These are phyloP conservation scores for Lepus townsendii DNA, from an alignment of 2,797 vertebrate genomes.

Conservation along the genomic window DNA sequence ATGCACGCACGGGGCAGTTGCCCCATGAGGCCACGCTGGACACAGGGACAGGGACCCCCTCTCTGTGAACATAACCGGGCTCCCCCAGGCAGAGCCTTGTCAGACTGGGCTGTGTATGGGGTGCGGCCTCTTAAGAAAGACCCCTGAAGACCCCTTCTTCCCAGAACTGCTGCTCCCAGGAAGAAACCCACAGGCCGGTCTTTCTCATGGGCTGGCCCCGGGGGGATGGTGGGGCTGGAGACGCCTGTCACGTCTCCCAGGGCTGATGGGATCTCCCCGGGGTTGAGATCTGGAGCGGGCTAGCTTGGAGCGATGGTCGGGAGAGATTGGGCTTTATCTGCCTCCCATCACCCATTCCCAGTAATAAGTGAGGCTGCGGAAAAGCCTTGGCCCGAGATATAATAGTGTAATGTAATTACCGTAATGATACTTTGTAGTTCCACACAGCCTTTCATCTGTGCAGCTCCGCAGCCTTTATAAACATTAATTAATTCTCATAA, in stretches of 20 bases:
- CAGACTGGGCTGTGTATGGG: too few relatives aligned
- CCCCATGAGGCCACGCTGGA: slow-evolving; percentile 79
- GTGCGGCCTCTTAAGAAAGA: not conserved
- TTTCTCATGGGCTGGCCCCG: slow-evolving; percentile 38
- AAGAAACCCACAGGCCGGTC: not conserved
- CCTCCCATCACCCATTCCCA: slow-evolving; percentile 73
- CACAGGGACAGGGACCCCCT: slow-evolving; percentile 54
- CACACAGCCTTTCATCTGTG: slow-evolving; percentile 78
- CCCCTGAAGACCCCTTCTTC: not conserved
- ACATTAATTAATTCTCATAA: slow-evolving; percentile 83
- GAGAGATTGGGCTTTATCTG: slow-evolving; percentile 80
- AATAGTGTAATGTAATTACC: slow-evolving; percentile 81
- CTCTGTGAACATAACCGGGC: too few relatives aligned
- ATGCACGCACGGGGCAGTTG: slow-evolving; percentile 76
- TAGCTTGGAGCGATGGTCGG: slow-evolving; percentile 58
- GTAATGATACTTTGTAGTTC: slow-evolving; percentile 78
- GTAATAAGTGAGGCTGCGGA: slow-evolving; percentile 82
- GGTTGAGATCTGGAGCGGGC: slow-evolving; percentile 64
- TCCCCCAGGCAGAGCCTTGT: not conserved
- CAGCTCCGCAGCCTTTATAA: slow-evolving; percentile 80
- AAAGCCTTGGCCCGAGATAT: slow-evolving; percentile 78
- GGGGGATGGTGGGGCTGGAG: slow-evolving; percentile 54
- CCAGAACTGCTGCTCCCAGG: not conserved
- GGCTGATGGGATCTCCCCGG: slow-evolving; percentile 67
- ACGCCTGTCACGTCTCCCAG: slow-evolving; percentile 74